Base-by-base conservation (phyloP, 1,140 invertebrate genomes). In the Batillaria attramentaria region DNA sequence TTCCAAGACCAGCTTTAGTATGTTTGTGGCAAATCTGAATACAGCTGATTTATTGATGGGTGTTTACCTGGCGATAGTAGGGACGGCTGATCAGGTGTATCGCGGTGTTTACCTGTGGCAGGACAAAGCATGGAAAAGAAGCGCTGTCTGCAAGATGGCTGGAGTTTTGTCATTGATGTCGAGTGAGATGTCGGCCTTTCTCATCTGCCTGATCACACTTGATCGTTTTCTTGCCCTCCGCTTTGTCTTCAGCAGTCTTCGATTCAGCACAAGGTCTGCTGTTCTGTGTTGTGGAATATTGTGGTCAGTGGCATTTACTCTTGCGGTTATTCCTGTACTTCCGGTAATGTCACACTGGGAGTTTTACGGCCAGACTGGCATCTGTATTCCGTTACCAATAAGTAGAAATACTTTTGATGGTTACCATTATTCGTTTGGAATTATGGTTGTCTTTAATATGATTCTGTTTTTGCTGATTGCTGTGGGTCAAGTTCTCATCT, bases 401-500 rank as follows among this genome's bases (percentile, higher is more conserved):
- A 73, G 79, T 3, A 31, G 82, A 3, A 50, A 77, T 0, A 72
- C 72, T 10, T 54, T 43, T 10, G 33, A 33, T 1, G 84, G 81
- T n/a, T 81, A 80, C 78, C 65, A 79, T 50, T 84, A 83, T 73
- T 75, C 78, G n/a, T 74, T 69, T 33, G 43, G 65, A 4, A 46
- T 84, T 20, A 81, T 84, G 50, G 68, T 84, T 28, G 37, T 81
- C 37, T 66, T 76, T 35, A 84, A 84, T 31, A 33, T 79, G 37
- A 8, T 83, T 18, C 66, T 70, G 2, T 83, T 84, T 68, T 13
- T 80, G 31, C 28, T 72, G 28, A 81, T 84, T 33, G 76, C 77
- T 41, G 54, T 72, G 33, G 82, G 84, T 6, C 84, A 84, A 72
- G 16, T 80, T n/a, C 28, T 70, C 39, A 84, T 84, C 42, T 81